Evolutionary conservation across 2,888 invertebrate species (phyloP).

Genomic region (Trilocha varians): DNA sequence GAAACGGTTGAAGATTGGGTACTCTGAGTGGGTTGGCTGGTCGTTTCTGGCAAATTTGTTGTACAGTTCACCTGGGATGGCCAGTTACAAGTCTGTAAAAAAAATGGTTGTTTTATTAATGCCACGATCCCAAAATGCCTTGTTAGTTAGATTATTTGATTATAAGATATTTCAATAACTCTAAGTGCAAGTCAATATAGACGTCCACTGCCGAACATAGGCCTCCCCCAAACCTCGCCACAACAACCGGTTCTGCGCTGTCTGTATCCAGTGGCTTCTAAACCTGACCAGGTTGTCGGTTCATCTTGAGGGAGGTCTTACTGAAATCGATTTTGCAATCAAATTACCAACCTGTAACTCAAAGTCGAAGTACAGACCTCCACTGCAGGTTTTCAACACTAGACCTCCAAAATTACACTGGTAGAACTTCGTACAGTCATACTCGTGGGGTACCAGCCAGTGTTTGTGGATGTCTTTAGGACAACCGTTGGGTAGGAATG

Average conservation of each 20-base stretch:
- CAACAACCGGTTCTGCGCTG: no score
- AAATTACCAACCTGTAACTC: slow-evolving; percentile 13
- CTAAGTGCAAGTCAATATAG: no score
- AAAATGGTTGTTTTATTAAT: background rate
- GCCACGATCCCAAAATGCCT: no score
- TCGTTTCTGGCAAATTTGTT: background rate
- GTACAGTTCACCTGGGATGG: slow-evolving; percentile 4
- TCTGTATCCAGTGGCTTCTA: no score
- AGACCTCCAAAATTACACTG: slow-evolving; percentile 15
- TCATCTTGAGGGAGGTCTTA: background rate
- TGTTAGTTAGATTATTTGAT: no score
- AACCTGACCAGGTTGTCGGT: no score
- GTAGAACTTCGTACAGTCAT: slow-evolving; percentile 22
- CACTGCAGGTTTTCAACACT: slow-evolving; percentile 12
- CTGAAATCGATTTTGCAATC: background rate
- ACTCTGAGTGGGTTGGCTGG: no score
- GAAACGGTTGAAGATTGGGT: no score
- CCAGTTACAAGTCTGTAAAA: slow-evolving; percentile 10
- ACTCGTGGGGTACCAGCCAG: slow-evolving; percentile 23
- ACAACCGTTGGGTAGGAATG: slow-evolving; percentile 16
- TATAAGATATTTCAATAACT: no score
- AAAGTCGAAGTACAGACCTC: slow-evolving; percentile 21
- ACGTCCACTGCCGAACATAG: no score
- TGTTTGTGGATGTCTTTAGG: slow-evolving; percentile 15
- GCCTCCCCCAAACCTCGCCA: no score